A percentile compares a stretch with the other conserved stretches of the same genome.
Conservation (phyloP, 2,113 vertebrate species). For the Sterna hirundo region DNA sequence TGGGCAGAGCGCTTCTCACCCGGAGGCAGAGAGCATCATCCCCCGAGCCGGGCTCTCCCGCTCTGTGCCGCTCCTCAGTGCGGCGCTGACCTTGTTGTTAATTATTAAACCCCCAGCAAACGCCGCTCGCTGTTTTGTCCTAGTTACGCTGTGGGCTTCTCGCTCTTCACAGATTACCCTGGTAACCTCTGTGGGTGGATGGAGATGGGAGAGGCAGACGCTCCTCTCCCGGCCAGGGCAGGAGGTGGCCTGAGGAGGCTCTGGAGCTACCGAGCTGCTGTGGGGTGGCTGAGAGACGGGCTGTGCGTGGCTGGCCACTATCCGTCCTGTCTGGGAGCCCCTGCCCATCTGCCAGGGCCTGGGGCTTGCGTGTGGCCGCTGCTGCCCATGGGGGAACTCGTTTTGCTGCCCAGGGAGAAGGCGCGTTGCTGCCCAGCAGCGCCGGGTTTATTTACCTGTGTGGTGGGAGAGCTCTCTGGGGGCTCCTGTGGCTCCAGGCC, state of each 20-base stretch:
- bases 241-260: background rate
- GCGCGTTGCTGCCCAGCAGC: background rate
- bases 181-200: background rate
- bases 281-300: background rate
- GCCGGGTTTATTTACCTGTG: background rate
- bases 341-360: background rate
- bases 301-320: background rate
- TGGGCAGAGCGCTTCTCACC: background rate
- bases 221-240: background rate
- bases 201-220: background rate
- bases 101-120: conserved; percentile 65
- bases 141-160: conserved; percentile 28
- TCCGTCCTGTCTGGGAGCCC: background rate
- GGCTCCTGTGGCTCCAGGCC: background rate
- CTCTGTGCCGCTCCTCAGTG: background rate
- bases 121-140: background rate
- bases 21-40: background rate
- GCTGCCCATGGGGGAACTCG: rapidly evolving
- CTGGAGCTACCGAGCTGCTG: background rate
- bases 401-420: background rate
- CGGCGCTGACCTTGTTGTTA: conserved; percentile 48
- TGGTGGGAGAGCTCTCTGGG: background rate
- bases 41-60: rapidly evolving
- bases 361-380: background rate
- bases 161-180: background rate